Percentiles rank a stretch among this genome's conserved stretches.
Conservation (phyloP, 30 jellyfish, hydroid and myxozoan species). For the Chrysaora quinquecirrha region DNA sequence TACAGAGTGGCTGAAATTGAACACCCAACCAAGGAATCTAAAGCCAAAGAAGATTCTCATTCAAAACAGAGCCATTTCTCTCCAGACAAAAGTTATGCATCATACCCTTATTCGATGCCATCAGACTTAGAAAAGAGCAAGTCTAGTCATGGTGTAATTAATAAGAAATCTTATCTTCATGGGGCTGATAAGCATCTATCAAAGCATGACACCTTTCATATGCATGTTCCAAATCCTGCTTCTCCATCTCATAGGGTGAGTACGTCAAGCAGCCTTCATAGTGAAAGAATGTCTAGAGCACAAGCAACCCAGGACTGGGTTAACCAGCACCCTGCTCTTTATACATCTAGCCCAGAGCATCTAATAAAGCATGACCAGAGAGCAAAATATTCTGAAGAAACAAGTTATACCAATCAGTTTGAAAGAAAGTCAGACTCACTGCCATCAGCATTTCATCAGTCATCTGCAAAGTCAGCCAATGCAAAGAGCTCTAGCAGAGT, state of each 20-base stretch:
- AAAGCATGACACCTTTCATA: slow-evolving; percentile 8
- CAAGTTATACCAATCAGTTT: slow-evolving; percentile 13
- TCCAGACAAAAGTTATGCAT: background rate
- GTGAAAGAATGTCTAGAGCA: slow-evolving; percentile 58
- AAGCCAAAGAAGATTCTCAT: background rate
- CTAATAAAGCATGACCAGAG: slow-evolving; percentile 10
- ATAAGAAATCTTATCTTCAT: background rate
- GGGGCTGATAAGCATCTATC: slow-evolving; percentile 26
- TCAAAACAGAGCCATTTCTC: background rate
- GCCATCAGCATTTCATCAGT: background rate
- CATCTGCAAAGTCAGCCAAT: background rate
- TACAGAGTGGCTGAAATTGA: background rate
- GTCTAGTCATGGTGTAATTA: slow-evolving; percentile 20
- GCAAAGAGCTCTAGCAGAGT: slow-evolving; percentile 13
- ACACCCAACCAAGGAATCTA: background rate
- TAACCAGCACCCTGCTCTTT: slow-evolving; percentile 51
- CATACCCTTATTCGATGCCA: background rate
- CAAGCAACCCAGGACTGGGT: slow-evolving; percentile 75
- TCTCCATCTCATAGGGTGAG: slow-evolving; percentile 35
- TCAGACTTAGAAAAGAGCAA: slow-evolving; percentile 15
- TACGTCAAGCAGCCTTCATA: slow-evolving; percentile 17
- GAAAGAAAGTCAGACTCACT: background rate
- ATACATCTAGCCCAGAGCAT: slow-evolving; percentile 10
- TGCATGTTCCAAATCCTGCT: slow-evolving; percentile 15
- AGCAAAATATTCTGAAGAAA: slow-evolving; percentile 27